Base-by-base conservation (phyloP, 2,888 invertebrate species). In the Nasonovia ribisnigri region DNA sequence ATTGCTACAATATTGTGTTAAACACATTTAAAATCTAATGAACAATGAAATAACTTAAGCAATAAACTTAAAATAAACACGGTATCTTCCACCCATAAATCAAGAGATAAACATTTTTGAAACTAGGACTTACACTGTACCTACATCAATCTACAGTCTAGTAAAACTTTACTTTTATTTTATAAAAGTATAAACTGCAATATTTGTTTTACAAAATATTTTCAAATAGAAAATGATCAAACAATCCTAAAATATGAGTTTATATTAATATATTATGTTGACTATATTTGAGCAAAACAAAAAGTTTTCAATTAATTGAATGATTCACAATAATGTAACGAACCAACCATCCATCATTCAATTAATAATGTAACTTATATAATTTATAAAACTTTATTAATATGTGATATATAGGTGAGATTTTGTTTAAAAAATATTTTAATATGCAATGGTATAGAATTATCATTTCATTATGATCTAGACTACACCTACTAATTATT, bases 51-150 rank as follows among this genome's bases (percentile, higher is more conserved):
- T 46, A 36, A 26, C 24, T 57, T 36, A n/a, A 57, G 91, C 57
- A 91, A 91, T 86, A 91, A 91, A 91, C 57, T n/a, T 91, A 57
- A 91, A 91, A n/a, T 57, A 26, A 51, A 29, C 57, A 46, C 8
- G 24, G 46, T 91, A 77, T 92, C 51, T 77, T n/a, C 13, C 43
- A 89, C 13, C 92, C 92, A 92, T 88, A 92, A 92, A 92, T 92
- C 88, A 92, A 48, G 24, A 92, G 46, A 92, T 92, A 92, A 92
- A 67, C 54, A 43, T 77, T 29, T 86, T 84, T 84, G 42, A 67
- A 67, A 90, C 90, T 84, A 91, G 20, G 84, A 51, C 54, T 54
- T 54, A 51, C n/a, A 60, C 67, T 90, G 10, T 90, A 8, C 46
- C 46, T 46, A 90, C 42, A 84, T 51, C 11, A 90, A 88, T 42